Conservation (phyloP, 2,113 vertebrate genomes). For the Percina caprodes region DNA sequence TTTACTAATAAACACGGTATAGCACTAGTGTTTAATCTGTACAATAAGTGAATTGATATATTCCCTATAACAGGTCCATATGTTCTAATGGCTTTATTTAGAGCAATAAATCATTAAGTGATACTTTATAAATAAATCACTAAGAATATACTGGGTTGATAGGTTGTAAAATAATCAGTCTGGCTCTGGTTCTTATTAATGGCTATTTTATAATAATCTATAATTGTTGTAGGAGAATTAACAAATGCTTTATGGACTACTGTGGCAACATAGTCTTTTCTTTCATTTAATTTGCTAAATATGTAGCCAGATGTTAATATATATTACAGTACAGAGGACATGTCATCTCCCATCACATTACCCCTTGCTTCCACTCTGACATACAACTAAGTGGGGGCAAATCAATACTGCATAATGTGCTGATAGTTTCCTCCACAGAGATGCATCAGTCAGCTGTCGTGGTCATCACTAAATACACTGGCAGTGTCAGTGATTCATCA, state of each 20-base stretch:
- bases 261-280: background rate
- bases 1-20: background rate
- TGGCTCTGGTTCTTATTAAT: background rate
- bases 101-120: background rate
- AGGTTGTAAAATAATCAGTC: background rate
- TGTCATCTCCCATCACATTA: slow-evolving; percentile 18
- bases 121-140: background rate
- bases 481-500: slow-evolving; percentile 70
- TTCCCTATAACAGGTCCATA: background rate
- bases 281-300: background rate
- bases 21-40: background rate
- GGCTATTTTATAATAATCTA: too few relatives aligned
- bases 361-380: slow-evolving; percentile 31
- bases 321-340: slow-evolving; percentile 25
- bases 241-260: background rate
- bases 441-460: slow-evolving; percentile 67
- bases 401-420: slow-evolving; percentile 73
- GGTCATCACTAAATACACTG: slow-evolving; percentile 64
- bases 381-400: slow-evolving; percentile 42
- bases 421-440: slow-evolving; percentile 62
- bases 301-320: background rate
- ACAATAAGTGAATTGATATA: background rate
- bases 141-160: background rate
- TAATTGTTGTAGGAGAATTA: background rate
- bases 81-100: background rate